These are phyloP conservation scores for Trichacis sp. DNA, from an alignment of 2,888 invertebrate species.

Conservation along the genomic window DNA sequence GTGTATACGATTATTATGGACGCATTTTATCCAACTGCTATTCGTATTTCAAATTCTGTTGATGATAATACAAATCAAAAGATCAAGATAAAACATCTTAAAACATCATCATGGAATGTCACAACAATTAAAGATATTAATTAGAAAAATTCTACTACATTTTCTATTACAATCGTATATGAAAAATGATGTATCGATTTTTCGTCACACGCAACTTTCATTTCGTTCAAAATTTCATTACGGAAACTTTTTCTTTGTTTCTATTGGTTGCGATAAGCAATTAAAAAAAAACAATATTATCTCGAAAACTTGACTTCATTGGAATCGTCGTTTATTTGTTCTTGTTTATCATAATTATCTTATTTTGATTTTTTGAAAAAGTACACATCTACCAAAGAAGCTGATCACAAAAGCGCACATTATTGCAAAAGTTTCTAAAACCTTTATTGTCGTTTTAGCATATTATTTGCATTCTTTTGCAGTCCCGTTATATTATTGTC, in stretches of 20 bases:
- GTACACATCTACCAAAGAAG: not conserved
- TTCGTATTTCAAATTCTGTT: not conserved
- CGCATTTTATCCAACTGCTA: not conserved
- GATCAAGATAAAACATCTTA: not conserved
- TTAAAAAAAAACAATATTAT: not conserved
- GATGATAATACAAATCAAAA: not conserved
- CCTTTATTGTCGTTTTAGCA: constrained; percentile 58
- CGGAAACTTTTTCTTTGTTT: too few relatives aligned
- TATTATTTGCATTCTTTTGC: constrained; percentile 55
- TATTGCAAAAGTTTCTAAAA: constrained; percentile 8
- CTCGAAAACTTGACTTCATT: too few relatives aligned
- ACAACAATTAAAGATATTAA: too few relatives aligned
- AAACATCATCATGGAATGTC: too few relatives aligned
- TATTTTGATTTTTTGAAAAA: not conserved
- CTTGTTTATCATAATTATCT: not conserved
- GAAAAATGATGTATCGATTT: too few relatives aligned
- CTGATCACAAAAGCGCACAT: not conserved
- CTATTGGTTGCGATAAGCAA: too few relatives aligned
- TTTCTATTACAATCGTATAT: too few relatives aligned
- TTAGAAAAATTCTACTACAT: too few relatives aligned
- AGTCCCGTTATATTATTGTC: constrained; percentile 58
- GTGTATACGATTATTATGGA: constrained; percentile 9
- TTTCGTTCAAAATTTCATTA: too few relatives aligned
- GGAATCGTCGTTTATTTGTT: not conserved
- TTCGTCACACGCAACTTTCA: too few relatives aligned